phyloP scores from a whole-genome alignment of 2,888 invertebrate genomes.

The Hedya salicella region DNA sequence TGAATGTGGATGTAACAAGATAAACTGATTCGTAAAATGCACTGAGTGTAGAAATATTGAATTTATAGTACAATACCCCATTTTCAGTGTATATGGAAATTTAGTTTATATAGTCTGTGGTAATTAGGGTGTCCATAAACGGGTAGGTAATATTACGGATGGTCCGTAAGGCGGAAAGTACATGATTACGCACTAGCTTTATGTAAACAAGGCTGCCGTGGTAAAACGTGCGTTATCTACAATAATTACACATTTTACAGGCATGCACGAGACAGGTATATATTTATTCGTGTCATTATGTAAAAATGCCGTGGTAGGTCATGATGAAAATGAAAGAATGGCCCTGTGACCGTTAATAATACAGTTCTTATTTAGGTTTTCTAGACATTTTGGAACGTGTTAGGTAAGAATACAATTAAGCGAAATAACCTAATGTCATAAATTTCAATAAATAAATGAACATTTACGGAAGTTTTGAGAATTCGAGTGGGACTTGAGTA shows the following conservation, averaged over 20 bases:
- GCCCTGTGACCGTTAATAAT: neutral
- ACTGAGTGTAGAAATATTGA: neutral
- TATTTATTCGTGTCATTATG: slow-evolving; percentile 15
- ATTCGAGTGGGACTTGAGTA: too few relatives aligned
- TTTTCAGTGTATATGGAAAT: neutral
- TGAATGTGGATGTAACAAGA: too few relatives aligned
- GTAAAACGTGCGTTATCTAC: slow-evolving; percentile 36
- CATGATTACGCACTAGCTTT: slow-evolving; percentile 27
- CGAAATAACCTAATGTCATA: too few relatives aligned
- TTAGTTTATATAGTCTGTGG: neutral
- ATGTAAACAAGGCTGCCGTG: slow-evolving; percentile 32
- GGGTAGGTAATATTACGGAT: slow-evolving; percentile 12
- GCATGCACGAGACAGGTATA: slow-evolving; percentile 16
- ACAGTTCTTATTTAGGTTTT: neutral
- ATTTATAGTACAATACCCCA: too few relatives aligned
- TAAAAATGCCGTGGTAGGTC: slow-evolving; percentile 6
- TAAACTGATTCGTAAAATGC: too few relatives aligned
- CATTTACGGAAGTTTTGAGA: too few relatives aligned
- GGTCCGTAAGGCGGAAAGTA: slow-evolving; percentile 8
- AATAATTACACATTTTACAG: slow-evolving; percentile 31
- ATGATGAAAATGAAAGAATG: neutral
- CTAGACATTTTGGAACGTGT: neutral
- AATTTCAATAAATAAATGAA: too few relatives aligned
- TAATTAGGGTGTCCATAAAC: slow-evolving; percentile 14
- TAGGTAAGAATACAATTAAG: too few relatives aligned